Percentiles rank a stretch among this genome's conserved stretches.
phyloP scores from a whole-genome alignment of 2,797 vertebrate genomes.

The Trachurus trachurus region DNA sequence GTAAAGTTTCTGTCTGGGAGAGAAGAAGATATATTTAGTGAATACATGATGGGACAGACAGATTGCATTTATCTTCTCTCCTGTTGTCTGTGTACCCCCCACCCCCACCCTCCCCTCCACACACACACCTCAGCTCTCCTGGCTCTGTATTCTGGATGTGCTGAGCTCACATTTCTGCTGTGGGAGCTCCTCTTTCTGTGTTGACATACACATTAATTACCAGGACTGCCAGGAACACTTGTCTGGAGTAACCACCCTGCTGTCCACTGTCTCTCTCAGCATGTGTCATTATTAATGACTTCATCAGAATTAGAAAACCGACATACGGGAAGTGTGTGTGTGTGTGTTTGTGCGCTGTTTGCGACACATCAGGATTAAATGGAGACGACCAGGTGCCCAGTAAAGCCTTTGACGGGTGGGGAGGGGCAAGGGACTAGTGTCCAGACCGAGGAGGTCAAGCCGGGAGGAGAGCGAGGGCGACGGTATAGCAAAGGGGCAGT shows the following conservation, averaged over 20 bases:
- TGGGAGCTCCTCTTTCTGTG: conserved; percentile 78
- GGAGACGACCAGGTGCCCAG: conserved; percentile 41
- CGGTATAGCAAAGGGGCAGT: conserved; percentile 41
- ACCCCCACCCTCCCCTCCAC: not conserved
- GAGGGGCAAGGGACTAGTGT: conserved; percentile 13
- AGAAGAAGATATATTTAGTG: conserved; percentile 75
- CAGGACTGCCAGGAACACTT: conserved; percentile 82
- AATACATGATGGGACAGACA: conserved; percentile 74
- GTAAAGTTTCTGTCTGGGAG: conserved; percentile 75
- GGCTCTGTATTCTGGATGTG: conserved; percentile 76
- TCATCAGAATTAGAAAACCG: conserved; percentile 52
- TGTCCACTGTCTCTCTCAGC: conserved; percentile 47
- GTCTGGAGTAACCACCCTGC: conserved; percentile 76
- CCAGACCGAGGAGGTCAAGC: conserved; percentile 56
- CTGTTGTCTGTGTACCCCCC: conserved; percentile 67
- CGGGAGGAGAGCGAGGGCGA: conserved; percentile 41
- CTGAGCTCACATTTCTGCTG: conserved; percentile 85
- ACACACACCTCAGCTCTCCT: conserved; percentile 25
- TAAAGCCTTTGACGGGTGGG: not conserved
- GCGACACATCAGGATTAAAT: conserved; percentile 58
- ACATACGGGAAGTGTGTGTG: conserved; percentile 51
- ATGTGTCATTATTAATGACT: conserved; percentile 67
- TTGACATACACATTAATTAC: conserved; percentile 89
- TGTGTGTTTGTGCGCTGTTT: conserved; percentile 34
- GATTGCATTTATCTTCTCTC: conserved; percentile 81